phyloP scores from a whole-genome alignment of 2,888 invertebrate species.

The Polydrusus cervinus region DNA sequence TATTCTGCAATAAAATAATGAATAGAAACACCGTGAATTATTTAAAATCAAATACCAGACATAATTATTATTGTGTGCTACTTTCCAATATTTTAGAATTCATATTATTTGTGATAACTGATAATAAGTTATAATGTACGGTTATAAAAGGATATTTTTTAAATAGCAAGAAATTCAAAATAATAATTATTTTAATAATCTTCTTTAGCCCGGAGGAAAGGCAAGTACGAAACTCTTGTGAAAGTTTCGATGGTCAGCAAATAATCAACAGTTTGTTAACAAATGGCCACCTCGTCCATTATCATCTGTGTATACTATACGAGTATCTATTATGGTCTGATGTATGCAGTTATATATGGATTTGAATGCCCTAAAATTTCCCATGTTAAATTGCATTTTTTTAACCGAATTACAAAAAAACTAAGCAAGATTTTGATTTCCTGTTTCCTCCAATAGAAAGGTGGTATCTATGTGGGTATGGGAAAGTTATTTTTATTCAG shows the following conservation, averaged over 20 bases:
- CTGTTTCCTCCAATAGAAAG: too few relatives aligned
- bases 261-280: conserved; percentile 1
- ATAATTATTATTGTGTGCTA: background rate
- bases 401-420: too few relatives aligned
- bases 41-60: background rate
- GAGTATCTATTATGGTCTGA: too few relatives aligned
- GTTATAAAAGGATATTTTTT: background rate
- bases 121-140: background rate
- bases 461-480: too few relatives aligned
- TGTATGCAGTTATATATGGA: too few relatives aligned
- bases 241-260: background rate
- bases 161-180: background rate
- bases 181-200: background rate
- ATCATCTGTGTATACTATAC: background rate
- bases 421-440: too few relatives aligned
- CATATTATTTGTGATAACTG: background rate
- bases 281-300: background rate
- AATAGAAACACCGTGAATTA: background rate
- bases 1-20: conserved; percentile 1
- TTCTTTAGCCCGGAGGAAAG: background rate
- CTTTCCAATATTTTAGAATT: conserved; percentile 5
- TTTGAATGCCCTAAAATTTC: too few relatives aligned
- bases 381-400: too few relatives aligned
- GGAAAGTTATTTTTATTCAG: too few relatives aligned
- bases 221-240: background rate